phyloP scores from a whole-genome alignment of 2,797 vertebrate species.

The Darevskia nairensis region DNA sequence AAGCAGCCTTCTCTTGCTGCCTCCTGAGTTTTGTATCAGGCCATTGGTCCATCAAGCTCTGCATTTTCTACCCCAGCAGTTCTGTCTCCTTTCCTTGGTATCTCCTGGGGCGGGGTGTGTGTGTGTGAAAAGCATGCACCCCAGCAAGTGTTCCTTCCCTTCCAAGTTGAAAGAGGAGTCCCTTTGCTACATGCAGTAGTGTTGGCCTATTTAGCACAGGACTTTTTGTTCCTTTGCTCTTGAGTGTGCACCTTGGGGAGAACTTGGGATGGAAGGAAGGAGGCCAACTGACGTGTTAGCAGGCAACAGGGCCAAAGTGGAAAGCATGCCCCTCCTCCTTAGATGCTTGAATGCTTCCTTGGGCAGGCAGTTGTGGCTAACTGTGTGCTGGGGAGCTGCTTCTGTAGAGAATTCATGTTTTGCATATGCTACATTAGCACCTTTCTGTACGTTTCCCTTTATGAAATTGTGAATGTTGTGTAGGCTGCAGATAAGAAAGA shows the following conservation, averaged over 20 bases:
- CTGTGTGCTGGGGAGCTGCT: neutral
- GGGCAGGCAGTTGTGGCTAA: neutral
- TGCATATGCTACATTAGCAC: neutral
- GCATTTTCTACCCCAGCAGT: no score
- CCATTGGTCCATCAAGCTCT: no score
- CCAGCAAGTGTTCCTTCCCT: neutral
- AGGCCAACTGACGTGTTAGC: constrained; percentile 14
- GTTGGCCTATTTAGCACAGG: no score
- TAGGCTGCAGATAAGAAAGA: neutral
- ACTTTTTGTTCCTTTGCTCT: neutral
- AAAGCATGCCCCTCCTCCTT: neutral
- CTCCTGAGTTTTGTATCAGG: no score
- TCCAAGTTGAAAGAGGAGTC: neutral
- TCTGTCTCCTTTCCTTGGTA: neutral
- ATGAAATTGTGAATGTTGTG: neutral
- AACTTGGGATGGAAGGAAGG: neutral
- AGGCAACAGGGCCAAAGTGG: neutral
- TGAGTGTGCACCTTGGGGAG: neutral
- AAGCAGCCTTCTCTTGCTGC: neutral
- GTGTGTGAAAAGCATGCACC: no score
- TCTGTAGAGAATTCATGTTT: neutral
- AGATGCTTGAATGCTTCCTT: neutral
- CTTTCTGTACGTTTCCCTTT: neutral
- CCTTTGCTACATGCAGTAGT: rapidly evolving
- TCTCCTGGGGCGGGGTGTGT: neutral